These are phyloP conservation scores for Heteropelma amictum DNA, from an alignment of 2,888 invertebrate species.

Conservation along the genomic window DNA sequence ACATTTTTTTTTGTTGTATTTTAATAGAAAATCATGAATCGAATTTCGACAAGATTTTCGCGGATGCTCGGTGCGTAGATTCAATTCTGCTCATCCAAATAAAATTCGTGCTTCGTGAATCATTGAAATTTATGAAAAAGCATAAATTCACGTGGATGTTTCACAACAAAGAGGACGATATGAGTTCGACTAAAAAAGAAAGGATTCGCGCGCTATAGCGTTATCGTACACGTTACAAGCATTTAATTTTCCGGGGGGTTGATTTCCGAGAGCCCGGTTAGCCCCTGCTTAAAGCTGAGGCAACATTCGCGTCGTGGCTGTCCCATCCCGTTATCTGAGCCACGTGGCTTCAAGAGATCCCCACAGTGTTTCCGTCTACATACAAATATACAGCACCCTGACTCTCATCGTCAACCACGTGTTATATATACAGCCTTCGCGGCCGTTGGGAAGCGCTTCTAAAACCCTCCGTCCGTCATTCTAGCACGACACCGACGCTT, in stretches of 20 bases:
- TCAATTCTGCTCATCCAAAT: neutral
- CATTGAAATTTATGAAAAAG: neutral
- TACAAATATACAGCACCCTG: neutral
- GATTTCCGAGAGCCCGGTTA: slow-evolving; percentile 64
- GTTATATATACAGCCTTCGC: slow-evolving; percentile 62
- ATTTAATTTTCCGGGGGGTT: slow-evolving; percentile 77
- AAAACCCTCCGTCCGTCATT: slow-evolving; percentile 30
- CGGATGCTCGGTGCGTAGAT: too few relatives aligned
- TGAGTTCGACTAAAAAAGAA: neutral
- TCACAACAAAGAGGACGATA: too few relatives aligned
- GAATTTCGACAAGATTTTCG: too few relatives aligned
- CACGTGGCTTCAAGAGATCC: slow-evolving; percentile 70
- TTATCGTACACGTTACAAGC: slow-evolving; percentile 76
- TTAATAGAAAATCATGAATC: too few relatives aligned
- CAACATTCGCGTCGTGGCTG: slow-evolving; percentile 58
- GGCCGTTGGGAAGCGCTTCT: slow-evolving; percentile 28
- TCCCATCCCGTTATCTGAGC: slow-evolving; percentile 74
- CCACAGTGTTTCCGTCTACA: slow-evolving; percentile 26
- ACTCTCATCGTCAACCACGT: slow-evolving; percentile 70
- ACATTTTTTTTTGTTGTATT: too few relatives aligned
- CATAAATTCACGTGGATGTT: neutral
- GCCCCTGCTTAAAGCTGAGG: slow-evolving; percentile 37
- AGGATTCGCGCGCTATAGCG: slow-evolving; percentile 57
- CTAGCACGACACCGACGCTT: slow-evolving; percentile 34
- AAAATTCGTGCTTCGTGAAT: neutral